Evolutionary conservation across 2,888 invertebrate species (phyloP).

Genomic region (Pheosia gnoma): DNA sequence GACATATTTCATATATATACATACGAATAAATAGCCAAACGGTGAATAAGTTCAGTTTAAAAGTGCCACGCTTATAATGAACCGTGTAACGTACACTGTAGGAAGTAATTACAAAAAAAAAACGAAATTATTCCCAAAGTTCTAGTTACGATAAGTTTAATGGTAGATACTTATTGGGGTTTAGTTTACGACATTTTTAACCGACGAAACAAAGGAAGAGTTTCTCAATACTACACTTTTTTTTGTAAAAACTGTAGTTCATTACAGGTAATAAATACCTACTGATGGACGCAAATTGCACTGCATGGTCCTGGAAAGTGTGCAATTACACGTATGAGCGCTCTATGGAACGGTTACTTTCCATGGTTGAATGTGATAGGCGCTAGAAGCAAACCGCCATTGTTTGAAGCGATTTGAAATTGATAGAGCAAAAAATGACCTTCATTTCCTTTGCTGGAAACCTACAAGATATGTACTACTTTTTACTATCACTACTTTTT

Average conservation of each 20-base stretch:
- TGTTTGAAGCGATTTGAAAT: constrained; percentile 9
- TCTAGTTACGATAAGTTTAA: neutral
- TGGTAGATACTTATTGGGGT: neutral
- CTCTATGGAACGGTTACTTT: constrained; percentile 58
- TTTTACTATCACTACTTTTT: too few relatives aligned
- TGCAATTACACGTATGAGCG: constrained; percentile 69
- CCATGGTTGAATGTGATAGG: constrained; percentile 43
- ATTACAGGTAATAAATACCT: constrained; percentile 15
- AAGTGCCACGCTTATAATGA: too few relatives aligned
- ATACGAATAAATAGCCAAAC: too few relatives aligned
- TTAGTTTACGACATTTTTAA: neutral
- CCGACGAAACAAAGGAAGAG: too few relatives aligned
- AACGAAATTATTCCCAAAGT: neutral
- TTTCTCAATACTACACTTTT: too few relatives aligned
- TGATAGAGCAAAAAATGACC: neutral
- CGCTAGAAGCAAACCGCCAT: constrained; percentile 28
- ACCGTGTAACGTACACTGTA: too few relatives aligned
- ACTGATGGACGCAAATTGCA: constrained; percentile 33
- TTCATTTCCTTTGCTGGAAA: neutral
- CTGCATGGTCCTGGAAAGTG: constrained; percentile 59
- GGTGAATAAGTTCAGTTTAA: too few relatives aligned
- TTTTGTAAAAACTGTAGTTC: neutral
- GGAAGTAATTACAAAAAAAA: neutral
- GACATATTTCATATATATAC: too few relatives aligned
- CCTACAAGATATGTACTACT: neutral